Percentiles rank a stretch among this genome's conserved stretches.
Evolutionary conservation across 2,797 vertebrate genomes (phyloP).

Genomic region (Coccyzus lansbergi): DNA sequence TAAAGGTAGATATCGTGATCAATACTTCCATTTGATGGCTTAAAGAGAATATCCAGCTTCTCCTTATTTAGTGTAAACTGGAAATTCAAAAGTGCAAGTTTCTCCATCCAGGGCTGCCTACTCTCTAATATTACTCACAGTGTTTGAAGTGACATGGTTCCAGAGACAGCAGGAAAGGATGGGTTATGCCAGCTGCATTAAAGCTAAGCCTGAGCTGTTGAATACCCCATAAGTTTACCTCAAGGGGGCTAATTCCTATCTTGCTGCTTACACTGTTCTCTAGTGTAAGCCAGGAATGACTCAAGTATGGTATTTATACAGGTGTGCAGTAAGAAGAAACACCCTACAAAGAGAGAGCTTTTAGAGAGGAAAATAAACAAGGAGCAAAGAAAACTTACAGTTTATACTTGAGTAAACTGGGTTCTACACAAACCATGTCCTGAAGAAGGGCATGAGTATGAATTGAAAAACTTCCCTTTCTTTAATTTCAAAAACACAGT

Average conservation of each 20-base stretch:
- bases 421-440: not conserved
- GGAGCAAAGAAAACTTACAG: not conserved
- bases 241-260: not conserved
- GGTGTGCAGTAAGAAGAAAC: not conserved
- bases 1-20: not conserved
- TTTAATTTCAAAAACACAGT: not conserved
- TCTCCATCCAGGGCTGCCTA: not conserved
- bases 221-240: constrained; percentile 8
- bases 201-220: not conserved
- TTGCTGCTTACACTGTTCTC: not conserved
- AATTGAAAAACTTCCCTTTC: not conserved
- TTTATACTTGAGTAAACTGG: not conserved
- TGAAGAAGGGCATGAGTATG: not conserved
- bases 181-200: not conserved
- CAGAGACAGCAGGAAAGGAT: not conserved
- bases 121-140: not conserved
- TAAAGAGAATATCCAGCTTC: not conserved
- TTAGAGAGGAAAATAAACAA: not conserved
- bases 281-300: not conserved
- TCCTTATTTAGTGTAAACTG: not conserved
- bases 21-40: not conserved
- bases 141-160: not conserved
- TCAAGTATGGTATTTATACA: not conserved
- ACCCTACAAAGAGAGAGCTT: not conserved
- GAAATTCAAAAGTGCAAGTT: not conserved